Evolutionary conservation across 1,140 invertebrate genomes (phyloP).

Genomic region (Sitophilus oryzae): DNA sequence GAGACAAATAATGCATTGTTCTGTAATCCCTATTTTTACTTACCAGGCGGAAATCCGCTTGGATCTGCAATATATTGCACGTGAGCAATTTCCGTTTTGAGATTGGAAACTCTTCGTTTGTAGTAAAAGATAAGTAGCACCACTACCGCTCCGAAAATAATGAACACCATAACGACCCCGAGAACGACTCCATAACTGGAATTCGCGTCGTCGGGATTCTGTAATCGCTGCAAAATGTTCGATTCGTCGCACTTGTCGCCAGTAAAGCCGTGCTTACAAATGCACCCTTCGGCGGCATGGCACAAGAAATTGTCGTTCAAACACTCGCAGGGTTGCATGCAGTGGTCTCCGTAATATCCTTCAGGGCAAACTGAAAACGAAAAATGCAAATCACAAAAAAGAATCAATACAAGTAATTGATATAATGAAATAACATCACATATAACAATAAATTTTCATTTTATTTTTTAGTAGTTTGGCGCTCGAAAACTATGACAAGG

Average conservation of each 20-base stretch:
- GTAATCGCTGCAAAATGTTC: constrained; percentile 25
- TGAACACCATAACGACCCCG: constrained; percentile 58
- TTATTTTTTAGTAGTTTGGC: too few species aligned
- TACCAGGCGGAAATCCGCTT: constrained; percentile 42
- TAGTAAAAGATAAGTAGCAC: constrained; percentile 67
- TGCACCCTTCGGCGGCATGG: constrained; percentile 72
- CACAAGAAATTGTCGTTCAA: constrained; percentile 72
- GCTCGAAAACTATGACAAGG: too few species aligned
- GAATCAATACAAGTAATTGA: too few species aligned
- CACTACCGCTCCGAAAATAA: constrained; percentile 61
- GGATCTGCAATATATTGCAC: constrained; percentile 86
- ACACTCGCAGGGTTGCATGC: constrained; percentile 75
- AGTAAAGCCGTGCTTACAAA: constrained; percentile 69
- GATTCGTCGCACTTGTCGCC: constrained; percentile 56
- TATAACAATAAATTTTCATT: too few species aligned
- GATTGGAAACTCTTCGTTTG: constrained; percentile 64
- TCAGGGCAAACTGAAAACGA: constrained; percentile 71
- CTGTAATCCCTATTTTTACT: too few species aligned
- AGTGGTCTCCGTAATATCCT: constrained; percentile 84
- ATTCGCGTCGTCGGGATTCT: constrained; percentile 8
- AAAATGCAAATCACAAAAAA: background rate
- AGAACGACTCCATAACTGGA: constrained; percentile 45
- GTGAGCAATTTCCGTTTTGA: constrained; percentile 80
- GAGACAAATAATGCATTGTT: too few species aligned
- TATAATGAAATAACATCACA: too few species aligned